Base-by-base conservation (phyloP, 1,140 invertebrate genomes). In the Ceratosolen fusciceps region DNA sequence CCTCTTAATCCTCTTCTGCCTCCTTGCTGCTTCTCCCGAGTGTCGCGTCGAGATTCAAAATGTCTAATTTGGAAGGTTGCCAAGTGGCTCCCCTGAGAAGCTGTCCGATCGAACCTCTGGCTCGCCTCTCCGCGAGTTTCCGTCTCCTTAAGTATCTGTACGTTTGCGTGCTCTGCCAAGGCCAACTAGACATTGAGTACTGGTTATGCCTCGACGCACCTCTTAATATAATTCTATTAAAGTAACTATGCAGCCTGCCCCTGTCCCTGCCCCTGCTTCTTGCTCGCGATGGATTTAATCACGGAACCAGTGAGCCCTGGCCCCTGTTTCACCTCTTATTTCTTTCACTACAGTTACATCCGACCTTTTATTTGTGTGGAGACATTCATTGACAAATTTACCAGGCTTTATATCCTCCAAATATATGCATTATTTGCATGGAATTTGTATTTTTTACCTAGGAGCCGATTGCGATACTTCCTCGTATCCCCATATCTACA, bases 221-320 rank as follows among this genome's bases (percentile, higher is more conserved):
- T 90, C 87, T 90, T 88, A 85, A 86, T 89, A 88, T 90, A 90
- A 90, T 90, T 90, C 87, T 89, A 90, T 90, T 90, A 90, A 86
- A 86, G 87, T 90, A 89, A 89, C 89, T 89, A 89, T 86, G 87
- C 87, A 85, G 85, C 85, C 84, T 84, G n/a, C n/a, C n/a, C n/a
- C n/a, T n/a, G n/a, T n/a, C n/a, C n/a, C 83, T 83, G 80, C 85
- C 85, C 85, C 86, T 84, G 86, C 83, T 82, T 86, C 19, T 29
- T 52, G 82, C 84, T 86, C 82, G 85, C 49, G 9, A 88, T 87
- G 87, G 83, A 90, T 90, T 90, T 90, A 89, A 90, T 90, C 88
- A 88, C 85, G 86, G 79, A 87, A 77, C 84, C 85, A 86, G 85
- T 85, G 82, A 86, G 85, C 86, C 85, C 87, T 88, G 79, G n/a